Base-by-base conservation (phyloP, 2,888 invertebrate species). In the Entomobrya multifasciata region DNA sequence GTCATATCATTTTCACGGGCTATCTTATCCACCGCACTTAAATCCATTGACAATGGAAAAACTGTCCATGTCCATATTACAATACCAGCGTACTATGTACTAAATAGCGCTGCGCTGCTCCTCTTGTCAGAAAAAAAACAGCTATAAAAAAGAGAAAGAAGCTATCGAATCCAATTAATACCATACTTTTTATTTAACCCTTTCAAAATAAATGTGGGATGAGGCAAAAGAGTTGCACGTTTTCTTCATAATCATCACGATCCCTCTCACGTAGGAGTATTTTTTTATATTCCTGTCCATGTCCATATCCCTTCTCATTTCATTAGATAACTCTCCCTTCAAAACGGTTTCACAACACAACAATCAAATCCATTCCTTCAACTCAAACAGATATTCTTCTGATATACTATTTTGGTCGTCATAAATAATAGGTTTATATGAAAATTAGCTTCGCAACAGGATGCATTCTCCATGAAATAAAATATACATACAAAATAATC, bases 101-200 rank as follows among this genome's bases (percentile, higher is more conserved):
- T n/a, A n/a, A n/a, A n/a, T n/a, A n/a, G n/a, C n/a, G n/a, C n/a
- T n/a, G n/a, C n/a, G n/a, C n/a, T n/a, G n/a, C n/a, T n/a, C n/a
- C n/a, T n/a, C n/a, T n/a, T n/a, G n/a, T 70, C 30, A 65, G 70
- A 6, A 47, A 49, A n/a, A n/a, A 4, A 15, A 49, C 3, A 44
- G 67, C 4, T 2, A 74, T 13, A 57, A 74, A 15, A 57, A 57
- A 60, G 25, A 60, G 20, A 55, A 74, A 74, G 55, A 74, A 74
- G 47, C 74, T 82, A 82, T 83, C 83, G 76, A 76, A 83, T 83
- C 83, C 83, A 83, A 83, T 83, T 83, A 83, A 67, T 83, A 55
- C 55, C 65, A 55, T 30, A 44, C 76, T 83, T 76, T 77, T 83
- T 83, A 82, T 82, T 77, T 83, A 67, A 67, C 65, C 65, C 27